Evolutionary conservation across 2,113 vertebrate species (phyloP).

Genomic region (Oryzias celebensis): DNA sequence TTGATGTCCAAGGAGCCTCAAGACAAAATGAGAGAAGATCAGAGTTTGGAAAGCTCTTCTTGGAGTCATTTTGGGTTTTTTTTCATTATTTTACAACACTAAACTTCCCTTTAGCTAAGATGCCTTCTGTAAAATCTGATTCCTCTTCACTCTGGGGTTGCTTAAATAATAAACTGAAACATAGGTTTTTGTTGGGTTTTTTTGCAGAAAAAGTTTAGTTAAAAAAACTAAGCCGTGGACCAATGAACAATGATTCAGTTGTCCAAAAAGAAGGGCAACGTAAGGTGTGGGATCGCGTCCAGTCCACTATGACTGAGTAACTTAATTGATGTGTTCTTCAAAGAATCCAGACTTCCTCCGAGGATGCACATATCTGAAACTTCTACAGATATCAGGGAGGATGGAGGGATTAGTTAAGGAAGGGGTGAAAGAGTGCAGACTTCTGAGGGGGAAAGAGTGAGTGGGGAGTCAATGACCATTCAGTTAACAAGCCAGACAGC

Average conservation of each 20-base stretch:
- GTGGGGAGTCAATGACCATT: conserved; percentile 64
- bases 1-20: conserved; percentile 44
- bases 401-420: conserved; percentile 51
- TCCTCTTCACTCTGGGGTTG: not conserved
- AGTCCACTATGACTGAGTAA: conserved; percentile 10
- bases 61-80: not conserved
- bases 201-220: too few species aligned
- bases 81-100: not conserved
- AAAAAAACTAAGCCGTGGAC: too few species aligned
- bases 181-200: not conserved
- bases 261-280: too few species aligned
- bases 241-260: too few species aligned
- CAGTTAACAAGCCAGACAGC: conserved; percentile 51
- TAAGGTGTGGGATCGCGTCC: not conserved
- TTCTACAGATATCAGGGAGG: conserved; percentile 42
- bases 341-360: conserved; percentile 29
- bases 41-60: not conserved
- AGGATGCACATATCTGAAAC: conserved; percentile 38
- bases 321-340: conserved; percentile 28
- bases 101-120: not conserved
- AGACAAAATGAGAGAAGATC: not conserved
- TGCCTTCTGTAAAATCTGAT: not conserved
- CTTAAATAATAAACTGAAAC: not conserved
- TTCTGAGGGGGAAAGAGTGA: conserved; percentile 45
- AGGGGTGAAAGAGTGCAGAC: conserved; percentile 49